Evolutionary conservation across 1,140 invertebrate species (phyloP).

Genomic region (Drosophila fuyamai): DNA sequence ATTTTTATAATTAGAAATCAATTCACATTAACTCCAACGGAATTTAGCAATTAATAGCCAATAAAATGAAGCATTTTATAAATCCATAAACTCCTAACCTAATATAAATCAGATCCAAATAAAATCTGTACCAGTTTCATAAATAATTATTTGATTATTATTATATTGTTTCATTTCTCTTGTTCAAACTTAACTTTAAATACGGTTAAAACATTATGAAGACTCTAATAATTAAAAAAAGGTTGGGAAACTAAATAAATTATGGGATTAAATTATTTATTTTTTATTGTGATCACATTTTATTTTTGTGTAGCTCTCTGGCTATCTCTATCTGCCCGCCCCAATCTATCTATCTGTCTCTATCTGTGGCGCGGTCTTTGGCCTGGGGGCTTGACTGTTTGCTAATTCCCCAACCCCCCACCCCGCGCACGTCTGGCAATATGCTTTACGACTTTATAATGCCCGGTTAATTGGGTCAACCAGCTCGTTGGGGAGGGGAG

Average conservation of each 20-base stretch:
- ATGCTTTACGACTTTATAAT: constrained; percentile 77
- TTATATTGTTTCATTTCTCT: no score
- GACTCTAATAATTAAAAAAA: no score
- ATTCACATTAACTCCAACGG: no score
- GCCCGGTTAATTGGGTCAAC: constrained; percentile 72
- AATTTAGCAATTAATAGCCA: no score
- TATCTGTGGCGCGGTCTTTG: constrained; percentile 27
- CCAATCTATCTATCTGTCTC: constrained; percentile 16
- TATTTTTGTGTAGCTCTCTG: neutral
- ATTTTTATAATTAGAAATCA: neutral
- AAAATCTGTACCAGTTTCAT: neutral
- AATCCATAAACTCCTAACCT: no score
- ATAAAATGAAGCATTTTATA: no score
- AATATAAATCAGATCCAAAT: neutral
- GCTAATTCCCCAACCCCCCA: constrained; percentile 57
- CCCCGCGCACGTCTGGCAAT: constrained; percentile 26
- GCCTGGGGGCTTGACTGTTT: constrained; percentile 59
- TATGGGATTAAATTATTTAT: no score
- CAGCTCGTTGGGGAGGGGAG: neutral
- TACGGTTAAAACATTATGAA: no score
- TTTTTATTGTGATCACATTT: neutral
- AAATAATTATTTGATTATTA: neutral
- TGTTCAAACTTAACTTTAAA: no score
- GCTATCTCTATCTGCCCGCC: neutral
- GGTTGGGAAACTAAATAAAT: no score